Percentiles rank a stretch among this genome's conserved stretches.
These are phyloP conservation scores for Mastigias papua DNA, from an alignment of 30 jellyfish, hydroid and myxozoan species.

Conservation along the genomic window DNA sequence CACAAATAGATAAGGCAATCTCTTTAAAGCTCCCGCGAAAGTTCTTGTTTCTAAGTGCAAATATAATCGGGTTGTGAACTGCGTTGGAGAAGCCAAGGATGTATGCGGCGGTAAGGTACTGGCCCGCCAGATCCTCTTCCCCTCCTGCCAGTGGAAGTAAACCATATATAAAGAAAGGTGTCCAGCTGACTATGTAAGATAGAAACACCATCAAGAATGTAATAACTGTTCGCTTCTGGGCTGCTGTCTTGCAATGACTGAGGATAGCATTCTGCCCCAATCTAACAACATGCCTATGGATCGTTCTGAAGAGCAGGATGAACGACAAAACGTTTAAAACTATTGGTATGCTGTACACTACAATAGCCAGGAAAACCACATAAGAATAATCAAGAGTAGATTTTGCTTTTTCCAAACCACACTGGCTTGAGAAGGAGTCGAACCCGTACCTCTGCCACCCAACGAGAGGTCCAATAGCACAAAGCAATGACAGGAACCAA, in stretches of 20 bases:
- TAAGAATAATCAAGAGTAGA: constrained; percentile 29
- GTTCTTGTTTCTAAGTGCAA: constrained; percentile 54
- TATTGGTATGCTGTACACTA: constrained; percentile 64
- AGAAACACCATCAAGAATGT: constrained; percentile 59
- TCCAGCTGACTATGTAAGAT: constrained; percentile 76
- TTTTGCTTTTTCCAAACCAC: constrained; percentile 54
- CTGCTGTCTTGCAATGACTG: constrained; percentile 1
- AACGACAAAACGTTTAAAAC: constrained; percentile 24
- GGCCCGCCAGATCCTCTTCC: constrained; percentile 46
- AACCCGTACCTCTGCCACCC: constrained; percentile 54
- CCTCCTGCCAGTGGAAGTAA: constrained; percentile 34
- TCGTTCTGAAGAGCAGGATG: constrained; percentile 48
- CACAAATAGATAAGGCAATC: constrained; percentile 28
- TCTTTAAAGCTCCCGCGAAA: constrained; percentile 63
- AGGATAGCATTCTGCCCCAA: constrained; percentile 51
- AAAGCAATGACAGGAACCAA: constrained; percentile 43
- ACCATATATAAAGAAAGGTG: constrained; percentile 66
- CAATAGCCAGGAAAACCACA: constrained; percentile 56
- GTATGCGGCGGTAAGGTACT: constrained; percentile 64
- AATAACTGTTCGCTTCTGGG: constrained; percentile 52
- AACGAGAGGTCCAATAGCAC: constrained; percentile 63
- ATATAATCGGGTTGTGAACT: constrained; percentile 66
- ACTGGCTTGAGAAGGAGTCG: constrained; percentile 35
- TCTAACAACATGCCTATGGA: constrained; percentile 52
- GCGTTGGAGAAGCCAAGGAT: constrained; percentile 63